Base-by-base conservation (phyloP, 2,797 vertebrate genomes). In the Eulemur albifrons region DNA sequence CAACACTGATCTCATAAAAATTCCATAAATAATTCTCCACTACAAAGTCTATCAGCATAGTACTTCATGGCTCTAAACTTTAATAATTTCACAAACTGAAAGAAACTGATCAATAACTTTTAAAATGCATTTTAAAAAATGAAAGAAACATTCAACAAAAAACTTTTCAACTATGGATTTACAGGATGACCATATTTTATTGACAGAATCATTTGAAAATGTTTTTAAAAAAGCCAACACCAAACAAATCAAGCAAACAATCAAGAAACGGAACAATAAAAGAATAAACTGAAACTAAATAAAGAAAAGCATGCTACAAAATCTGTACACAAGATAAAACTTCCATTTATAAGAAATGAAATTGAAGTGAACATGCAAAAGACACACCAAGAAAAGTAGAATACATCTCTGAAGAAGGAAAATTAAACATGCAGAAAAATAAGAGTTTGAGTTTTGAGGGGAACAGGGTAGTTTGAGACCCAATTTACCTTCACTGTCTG, bases 401-500 rank as follows among this genome's bases (percentile, higher is more conserved):
- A 97, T 96, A 97, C 90, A 97, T 98, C 89, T 86, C 97, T 97
- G 97, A 50, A 98, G 81, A 97, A 96, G 84, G 90, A 98, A 98
- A 99, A 98, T 98, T 96, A 98, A 98, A 98, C 99, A 99, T 99
- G 99, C 99, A 99, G 98, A 98, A 95, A 99, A 98, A 99, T 98
- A 98, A 98, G 99, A 97, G 97, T 99, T 99, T 98, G 98, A 76
- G 97, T 98, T 99, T 98, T 98, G 97, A 98, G 98, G 98, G 97
- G 98, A 98, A 98, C 98, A 99, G 97, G 99, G 98, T 97, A 99
- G 98, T 98, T 97, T 99, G 97, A 99, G 98, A 98, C 98, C 99
- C 99, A 98, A 99, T 99, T 99, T 99, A 99, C 99, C 99, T 99
- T 99, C 99, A 93, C 99, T 99, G 99, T 99, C 99, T 97, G 99